Conservation (phyloP, 2,113 vertebrate species). For the Ellobius talpinus region DNA sequence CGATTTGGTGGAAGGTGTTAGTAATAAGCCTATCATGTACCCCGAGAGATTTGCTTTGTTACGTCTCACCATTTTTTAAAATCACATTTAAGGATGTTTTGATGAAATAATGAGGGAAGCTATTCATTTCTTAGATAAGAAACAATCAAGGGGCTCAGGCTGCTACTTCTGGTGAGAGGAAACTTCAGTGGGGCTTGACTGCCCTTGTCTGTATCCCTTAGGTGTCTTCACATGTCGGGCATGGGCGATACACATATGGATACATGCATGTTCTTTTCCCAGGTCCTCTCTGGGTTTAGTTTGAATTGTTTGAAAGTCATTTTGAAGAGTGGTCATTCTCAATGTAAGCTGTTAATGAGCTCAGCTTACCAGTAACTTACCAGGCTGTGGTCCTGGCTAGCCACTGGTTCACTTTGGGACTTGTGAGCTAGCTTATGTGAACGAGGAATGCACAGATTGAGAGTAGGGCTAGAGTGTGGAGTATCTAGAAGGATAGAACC, state of each 20-base stretch:
- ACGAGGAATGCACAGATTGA: neutral
- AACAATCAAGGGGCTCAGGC: neutral
- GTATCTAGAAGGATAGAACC: neutral
- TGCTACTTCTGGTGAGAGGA: neutral
- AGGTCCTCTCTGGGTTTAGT: constrained; percentile 4
- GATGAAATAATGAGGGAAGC: neutral
- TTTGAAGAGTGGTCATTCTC: neutral
- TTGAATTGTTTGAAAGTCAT: constrained; percentile 5
- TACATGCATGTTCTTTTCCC: neutral
- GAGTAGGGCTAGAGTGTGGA: neutral
- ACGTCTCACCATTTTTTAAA: neutral
- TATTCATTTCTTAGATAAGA: constrained; percentile 12
- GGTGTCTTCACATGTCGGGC: neutral
- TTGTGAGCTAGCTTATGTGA: neutral
- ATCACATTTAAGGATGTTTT: neutral
- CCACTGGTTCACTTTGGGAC: neutral
- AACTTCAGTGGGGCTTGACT: neutral
- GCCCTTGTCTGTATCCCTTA: neutral
- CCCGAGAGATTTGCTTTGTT: neutral
- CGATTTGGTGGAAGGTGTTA: neutral
- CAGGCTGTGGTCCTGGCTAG: neutral
- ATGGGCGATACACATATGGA: neutral
- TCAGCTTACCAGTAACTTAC: neutral
- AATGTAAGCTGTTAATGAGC: neutral
- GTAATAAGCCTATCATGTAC: neutral